These are phyloP conservation scores for Alloplasta piceator DNA, from an alignment of 2,888 invertebrate species.

Conservation along the genomic window DNA sequence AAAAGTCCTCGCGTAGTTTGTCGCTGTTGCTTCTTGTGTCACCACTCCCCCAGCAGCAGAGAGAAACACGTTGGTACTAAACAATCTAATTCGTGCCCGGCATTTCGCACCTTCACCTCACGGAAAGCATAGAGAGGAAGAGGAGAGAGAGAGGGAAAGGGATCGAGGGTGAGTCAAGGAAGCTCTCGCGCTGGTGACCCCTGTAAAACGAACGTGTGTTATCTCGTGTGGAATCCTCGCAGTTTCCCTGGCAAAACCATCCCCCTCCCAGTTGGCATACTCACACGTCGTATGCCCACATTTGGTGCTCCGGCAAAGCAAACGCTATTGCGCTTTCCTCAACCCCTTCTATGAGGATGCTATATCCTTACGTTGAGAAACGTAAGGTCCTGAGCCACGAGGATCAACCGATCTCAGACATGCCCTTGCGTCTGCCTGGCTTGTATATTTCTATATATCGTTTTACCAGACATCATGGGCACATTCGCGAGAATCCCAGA, in stretches of 20 bases:
- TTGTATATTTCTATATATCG: background rate
- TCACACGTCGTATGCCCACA: conserved; percentile 37
- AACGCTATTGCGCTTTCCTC: conserved; percentile 2
- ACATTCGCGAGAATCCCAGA: conserved; percentile 7
- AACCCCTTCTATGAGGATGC: too few relatives aligned
- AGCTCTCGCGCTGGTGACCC: conserved; percentile 23
- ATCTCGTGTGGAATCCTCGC: conserved; percentile 61
- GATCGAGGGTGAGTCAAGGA: background rate
- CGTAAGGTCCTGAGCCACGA: too few relatives aligned
- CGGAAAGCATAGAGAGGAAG: too few relatives aligned
- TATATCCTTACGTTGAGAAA: too few relatives aligned
- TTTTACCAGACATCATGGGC: background rate
- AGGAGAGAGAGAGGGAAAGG: too few relatives aligned
- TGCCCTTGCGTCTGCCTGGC: conserved; percentile 5
- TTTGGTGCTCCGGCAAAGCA: conserved; percentile 14
- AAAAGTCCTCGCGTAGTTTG: conserved; percentile 5
- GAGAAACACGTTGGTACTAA: conserved; percentile 61
- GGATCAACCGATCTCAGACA: too few relatives aligned
- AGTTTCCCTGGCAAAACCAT: conserved; percentile 40
- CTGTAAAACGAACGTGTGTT: conserved; percentile 66
- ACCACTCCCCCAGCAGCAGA: background rate
- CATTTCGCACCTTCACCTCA: conserved; percentile 57
- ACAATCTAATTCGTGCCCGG: conserved; percentile 66
- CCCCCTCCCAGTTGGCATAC: conserved; percentile 9
- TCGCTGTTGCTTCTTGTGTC: conserved; percentile 15